Evolutionary conservation across 1,140 invertebrate species (phyloP).

Genomic region (Saccostrea glomerata): DNA sequence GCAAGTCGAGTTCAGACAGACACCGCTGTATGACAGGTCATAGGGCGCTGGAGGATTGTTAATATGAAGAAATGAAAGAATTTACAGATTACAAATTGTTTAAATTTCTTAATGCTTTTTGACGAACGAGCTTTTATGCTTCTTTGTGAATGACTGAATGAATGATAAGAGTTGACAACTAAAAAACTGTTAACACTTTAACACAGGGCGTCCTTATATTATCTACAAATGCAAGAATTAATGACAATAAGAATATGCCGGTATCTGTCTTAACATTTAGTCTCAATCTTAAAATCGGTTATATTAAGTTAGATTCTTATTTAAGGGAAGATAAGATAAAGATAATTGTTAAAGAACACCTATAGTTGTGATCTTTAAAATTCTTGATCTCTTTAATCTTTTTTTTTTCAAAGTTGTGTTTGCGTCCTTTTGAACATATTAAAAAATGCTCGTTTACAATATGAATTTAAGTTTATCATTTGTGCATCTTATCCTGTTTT

Average conservation of each 20-base stretch:
- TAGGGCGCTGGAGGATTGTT: too few relatives aligned
- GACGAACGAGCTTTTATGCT: background rate
- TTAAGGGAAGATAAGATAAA: slow-evolving; percentile 9
- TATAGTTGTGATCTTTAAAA: background rate
- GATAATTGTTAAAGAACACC: background rate
- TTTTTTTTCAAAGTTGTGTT: too few relatives aligned
- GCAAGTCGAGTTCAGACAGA: too few relatives aligned
- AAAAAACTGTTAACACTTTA: background rate
- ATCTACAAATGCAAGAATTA: background rate
- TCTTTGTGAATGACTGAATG: background rate
- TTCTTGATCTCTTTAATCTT: background rate
- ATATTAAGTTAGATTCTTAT: background rate
- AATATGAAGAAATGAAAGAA: too few relatives aligned
- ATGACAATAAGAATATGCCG: background rate
- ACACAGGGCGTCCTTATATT: background rate
- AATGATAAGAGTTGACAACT: background rate
- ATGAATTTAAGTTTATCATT: too few relatives aligned
- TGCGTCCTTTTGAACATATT: too few relatives aligned
- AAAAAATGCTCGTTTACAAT: too few relatives aligned
- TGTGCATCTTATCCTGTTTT: too few relatives aligned
- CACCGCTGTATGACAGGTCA: too few relatives aligned
- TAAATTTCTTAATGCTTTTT: background rate
- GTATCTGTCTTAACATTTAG: background rate
- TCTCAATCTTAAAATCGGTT: background rate
- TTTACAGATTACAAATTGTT: too few relatives aligned